A percentile compares a stretch with the other conserved stretches of the same genome.
These are phyloP conservation scores for Hedya salicella DNA, from an alignment of 2,888 invertebrate genomes.

Conservation along the genomic window DNA sequence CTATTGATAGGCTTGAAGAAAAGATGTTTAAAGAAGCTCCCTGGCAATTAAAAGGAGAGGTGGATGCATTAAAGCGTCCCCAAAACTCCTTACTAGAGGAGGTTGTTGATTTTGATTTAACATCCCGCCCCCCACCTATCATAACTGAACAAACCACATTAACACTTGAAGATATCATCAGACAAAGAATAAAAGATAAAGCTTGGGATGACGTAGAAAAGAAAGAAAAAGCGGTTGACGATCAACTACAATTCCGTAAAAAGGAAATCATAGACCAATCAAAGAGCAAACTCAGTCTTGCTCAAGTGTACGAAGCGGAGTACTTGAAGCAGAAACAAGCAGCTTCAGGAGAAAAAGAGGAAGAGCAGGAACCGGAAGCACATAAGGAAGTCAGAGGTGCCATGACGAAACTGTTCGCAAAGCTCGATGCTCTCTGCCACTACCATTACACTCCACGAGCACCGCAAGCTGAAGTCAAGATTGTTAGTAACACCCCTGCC, in stretches of 20 bases:
- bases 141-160: slow-evolving; percentile 96
- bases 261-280: slow-evolving; percentile 95
- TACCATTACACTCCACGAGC: slow-evolving; percentile 97
- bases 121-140: slow-evolving; percentile 93
- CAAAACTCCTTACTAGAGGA: slow-evolving; percentile 97
- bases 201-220: slow-evolving; percentile 97
- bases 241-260: slow-evolving; percentile 94
- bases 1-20: slow-evolving; percentile 89
- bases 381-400: slow-evolving; percentile 91
- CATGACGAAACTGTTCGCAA: slow-evolving; percentile 91
- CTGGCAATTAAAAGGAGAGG: slow-evolving; percentile 98
- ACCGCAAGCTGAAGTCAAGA: slow-evolving; percentile 93
- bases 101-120: slow-evolving; percentile 94
- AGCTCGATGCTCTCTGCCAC: slow-evolving; percentile 96
- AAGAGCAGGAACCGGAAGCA: slow-evolving; percentile 88
- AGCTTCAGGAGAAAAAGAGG: slow-evolving; percentile 83
- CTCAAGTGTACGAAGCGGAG: slow-evolving; percentile 97
- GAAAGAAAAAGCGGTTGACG: slow-evolving; percentile 93
- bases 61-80: slow-evolving; percentile 90
- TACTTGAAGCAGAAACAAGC: slow-evolving; percentile 89
- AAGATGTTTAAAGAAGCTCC: slow-evolving; percentile 92
- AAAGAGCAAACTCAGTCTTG: slow-evolving; percentile 96
- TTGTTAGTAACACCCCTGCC: slow-evolving; percentile 95
- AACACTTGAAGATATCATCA: slow-evolving; percentile 95
- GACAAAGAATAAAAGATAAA: slow-evolving; percentile 95